Evolutionary conservation across 2,113 vertebrate species (phyloP).

Genomic region (Dicerorhinus sumatrensis): DNA sequence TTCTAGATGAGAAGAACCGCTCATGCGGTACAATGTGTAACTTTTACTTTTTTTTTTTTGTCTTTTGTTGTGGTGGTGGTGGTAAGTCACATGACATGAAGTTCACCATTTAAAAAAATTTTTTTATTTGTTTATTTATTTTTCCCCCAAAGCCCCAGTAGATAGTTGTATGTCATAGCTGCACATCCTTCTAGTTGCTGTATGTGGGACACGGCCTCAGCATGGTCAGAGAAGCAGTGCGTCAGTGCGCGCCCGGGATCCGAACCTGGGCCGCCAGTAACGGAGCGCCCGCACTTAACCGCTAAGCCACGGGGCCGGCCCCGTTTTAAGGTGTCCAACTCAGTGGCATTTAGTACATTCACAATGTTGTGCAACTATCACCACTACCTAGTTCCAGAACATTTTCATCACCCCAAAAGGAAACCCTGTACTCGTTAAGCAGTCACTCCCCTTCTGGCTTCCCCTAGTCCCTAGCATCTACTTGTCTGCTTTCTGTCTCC

Average conservation of each 20-base stretch:
- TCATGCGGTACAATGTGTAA: background rate
- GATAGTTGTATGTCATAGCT: too few species aligned
- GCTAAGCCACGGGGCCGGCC: too few species aligned
- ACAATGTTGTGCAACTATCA: background rate
- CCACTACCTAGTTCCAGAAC: background rate
- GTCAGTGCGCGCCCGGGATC: too few species aligned
- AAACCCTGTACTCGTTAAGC: background rate
- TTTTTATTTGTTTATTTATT: too few species aligned
- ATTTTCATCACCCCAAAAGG: background rate
- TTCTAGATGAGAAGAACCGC: background rate
- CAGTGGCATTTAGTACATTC: background rate
- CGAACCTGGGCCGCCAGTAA: too few species aligned
- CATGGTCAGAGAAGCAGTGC: too few species aligned
- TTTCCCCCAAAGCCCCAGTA: too few species aligned
- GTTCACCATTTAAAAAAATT: background rate
- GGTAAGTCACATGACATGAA: background rate
- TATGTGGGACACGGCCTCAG: too few species aligned
- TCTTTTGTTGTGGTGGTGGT: background rate
- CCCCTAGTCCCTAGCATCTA: background rate
- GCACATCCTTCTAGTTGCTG: too few species aligned
- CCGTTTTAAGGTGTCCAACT: background rate
- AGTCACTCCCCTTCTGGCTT: background rate
- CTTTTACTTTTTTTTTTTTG: background rate
- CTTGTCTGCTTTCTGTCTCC: background rate
- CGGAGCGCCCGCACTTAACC: too few species aligned